Evolutionary conservation across 1,140 invertebrate genomes (phyloP), one percentile per base, ranked within the genome.

Genomic region (Matsumurasca onukii): DNA sequence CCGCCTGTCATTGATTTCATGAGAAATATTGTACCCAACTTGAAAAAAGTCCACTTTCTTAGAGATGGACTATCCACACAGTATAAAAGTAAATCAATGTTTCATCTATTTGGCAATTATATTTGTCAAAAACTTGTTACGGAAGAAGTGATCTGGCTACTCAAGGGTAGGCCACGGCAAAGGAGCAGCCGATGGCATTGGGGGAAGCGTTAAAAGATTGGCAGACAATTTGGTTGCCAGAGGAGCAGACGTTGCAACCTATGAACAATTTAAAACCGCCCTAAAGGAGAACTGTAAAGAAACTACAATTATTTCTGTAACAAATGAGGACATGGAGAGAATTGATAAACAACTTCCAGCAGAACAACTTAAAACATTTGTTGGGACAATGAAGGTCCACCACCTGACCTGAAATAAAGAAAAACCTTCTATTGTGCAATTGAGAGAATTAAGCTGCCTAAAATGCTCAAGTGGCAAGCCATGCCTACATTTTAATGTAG

Each of bases 1-100:
- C 70, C 75, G 79, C 73, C 75, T 69, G 72, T 75, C 5, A 65
- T 80, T 69, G 25, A 70, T 49, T 69, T 74, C 74, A 51, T 70
- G 69, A 72, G 66, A 66, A 73, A 74, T 61, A 30, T 72, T 55
- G 70, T 66, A 27, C 68, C 25, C 34, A 69, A 69, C 66, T 20
- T 67, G 27, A 64, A 64, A 25, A 55, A 51, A 31, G 25, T 71
- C 27, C 62, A 64, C 57, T 30, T 71, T 55, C 27, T 71, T 64
- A 34, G 31, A 24, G 57, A 71, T 45, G 49, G 29, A 24, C 39
- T 31, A 39, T 31, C 31, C 3, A 29, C 69, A 12, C 64, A 67
- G 31, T 70, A 67, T 52, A 68, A 31, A 9, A 59, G 64, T 61
- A 71, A 72, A 66, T 31, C 72, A 67, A 68, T 66, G 34, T 39